Conservation (phyloP, 2,888 invertebrate genomes). For the Metellina segmentata region DNA sequence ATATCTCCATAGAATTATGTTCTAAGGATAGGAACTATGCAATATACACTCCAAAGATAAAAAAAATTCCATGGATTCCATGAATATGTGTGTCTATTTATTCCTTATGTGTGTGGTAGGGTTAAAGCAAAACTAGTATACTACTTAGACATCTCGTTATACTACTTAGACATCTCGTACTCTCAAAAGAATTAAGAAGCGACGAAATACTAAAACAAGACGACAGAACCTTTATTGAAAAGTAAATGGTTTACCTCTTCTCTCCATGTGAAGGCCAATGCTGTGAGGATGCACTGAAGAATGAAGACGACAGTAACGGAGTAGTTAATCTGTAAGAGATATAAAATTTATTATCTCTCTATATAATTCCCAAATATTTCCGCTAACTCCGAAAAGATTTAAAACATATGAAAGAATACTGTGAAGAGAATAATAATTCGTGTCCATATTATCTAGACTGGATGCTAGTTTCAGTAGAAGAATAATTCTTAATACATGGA, state of each 20-base stretch:
- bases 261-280: conserved; percentile 52
- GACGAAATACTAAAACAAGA: neutral
- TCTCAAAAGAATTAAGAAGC: neutral
- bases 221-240: neutral
- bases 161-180: neutral
- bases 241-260: conserved; percentile 12
- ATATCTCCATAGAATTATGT: too few species aligned
- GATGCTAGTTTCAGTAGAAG: neutral
- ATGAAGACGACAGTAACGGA: conserved; percentile 26
- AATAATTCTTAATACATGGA: neutral
- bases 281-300: conserved; percentile 37
- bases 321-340: conserved; percentile 33
- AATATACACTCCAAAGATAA: too few species aligned
- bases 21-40: too few species aligned
- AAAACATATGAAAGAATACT: neutral
- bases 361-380: neutral
- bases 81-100: neutral
- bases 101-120: neutral
- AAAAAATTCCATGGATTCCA: too few species aligned
- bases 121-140: neutral
- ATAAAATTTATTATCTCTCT: neutral
- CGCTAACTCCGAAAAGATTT: neutral
- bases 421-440: neutral
- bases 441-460: neutral
- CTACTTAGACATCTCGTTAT: too few species aligned